Evolutionary conservation across 1,140 invertebrate species (phyloP).

Genomic region (Lepidostoma basale): DNA sequence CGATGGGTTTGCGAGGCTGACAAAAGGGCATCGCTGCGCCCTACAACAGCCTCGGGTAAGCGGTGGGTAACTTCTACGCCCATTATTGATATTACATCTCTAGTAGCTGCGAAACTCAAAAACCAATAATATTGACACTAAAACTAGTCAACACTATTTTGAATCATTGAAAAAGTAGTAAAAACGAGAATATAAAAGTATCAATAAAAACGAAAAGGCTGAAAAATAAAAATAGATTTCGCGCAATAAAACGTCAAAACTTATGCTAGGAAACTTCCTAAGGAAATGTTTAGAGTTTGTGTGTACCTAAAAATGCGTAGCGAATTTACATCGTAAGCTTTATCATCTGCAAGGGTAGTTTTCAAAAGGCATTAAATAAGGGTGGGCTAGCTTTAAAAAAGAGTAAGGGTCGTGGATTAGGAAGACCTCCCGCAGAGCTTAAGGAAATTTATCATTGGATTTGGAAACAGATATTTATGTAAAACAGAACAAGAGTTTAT

Average conservation of each 20-base stretch:
- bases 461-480: not conserved
- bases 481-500: not conserved
- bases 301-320: constrained; percentile 1
- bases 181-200: no score
- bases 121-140: no score
- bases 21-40: no score
- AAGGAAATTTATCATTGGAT: constrained; percentile 15
- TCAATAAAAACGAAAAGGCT: no score
- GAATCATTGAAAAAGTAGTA: no score
- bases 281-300: not conserved
- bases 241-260: not conserved
- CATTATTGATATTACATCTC: no score
- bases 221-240: no score
- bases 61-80: no score
- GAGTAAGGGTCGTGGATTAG: constrained; percentile 11
- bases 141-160: no score
- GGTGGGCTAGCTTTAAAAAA: constrained; percentile 11
- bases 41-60: no score
- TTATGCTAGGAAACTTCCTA: not conserved
- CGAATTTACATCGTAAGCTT: constrained; percentile 6
- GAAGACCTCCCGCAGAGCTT: not conserved
- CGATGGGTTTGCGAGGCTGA: no score
- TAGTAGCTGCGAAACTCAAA: no score
- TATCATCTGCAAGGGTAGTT: not conserved
- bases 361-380: constrained; percentile 29